Percentiles rank a stretch among this genome's conserved stretches.
Conservation (phyloP, 2,113 vertebrate species). For the Myiagra hebetior region DNA sequence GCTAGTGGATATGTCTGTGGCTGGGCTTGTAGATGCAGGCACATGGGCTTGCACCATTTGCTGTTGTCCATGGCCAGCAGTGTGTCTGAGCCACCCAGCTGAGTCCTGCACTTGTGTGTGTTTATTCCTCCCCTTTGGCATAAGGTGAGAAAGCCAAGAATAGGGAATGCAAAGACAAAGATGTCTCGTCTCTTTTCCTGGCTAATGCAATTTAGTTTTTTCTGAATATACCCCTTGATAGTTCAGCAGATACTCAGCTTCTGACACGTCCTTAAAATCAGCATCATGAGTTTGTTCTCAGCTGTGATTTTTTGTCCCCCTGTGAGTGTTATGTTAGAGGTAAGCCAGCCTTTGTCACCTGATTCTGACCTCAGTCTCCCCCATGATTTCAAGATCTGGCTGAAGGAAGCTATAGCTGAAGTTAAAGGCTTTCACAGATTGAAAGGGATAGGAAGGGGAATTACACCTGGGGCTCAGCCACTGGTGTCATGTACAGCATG, state of each 20-base stretch:
- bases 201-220: neutral
- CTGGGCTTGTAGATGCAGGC: neutral
- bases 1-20: neutral
- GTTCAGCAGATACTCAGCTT: neutral
- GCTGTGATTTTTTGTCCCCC: neutral
- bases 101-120: neutral
- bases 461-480: neutral
- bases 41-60: neutral
- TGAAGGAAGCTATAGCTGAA: neutral
- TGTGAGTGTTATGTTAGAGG: neutral
- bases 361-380: neutral
- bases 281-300: neutral
- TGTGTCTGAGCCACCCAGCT: neutral
- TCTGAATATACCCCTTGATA: neutral
- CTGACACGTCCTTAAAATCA: neutral
- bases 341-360: neutral
- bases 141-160: neutral
- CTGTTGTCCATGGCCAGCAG: neutral
- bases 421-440: neutral
- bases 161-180: neutral
- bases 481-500: neutral
- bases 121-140: neutral
- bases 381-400: neutral
- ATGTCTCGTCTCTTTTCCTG: neutral
- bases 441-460: neutral